These are phyloP conservation scores for Calidris pugnax DNA, from an alignment of 2,113 vertebrate genomes.

Conservation along the genomic window DNA sequence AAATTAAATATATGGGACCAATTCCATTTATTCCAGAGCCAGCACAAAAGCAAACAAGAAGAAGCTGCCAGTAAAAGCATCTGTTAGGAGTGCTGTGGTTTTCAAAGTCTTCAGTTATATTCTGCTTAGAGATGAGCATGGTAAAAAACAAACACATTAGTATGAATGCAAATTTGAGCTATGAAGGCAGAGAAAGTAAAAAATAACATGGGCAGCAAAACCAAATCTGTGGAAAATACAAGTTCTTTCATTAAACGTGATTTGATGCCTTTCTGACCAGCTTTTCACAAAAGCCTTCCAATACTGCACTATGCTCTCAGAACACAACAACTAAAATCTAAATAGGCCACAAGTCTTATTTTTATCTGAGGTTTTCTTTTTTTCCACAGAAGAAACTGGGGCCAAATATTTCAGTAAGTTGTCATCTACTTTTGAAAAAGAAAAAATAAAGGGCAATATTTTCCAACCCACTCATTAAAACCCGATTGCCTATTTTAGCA, in stretches of 20 bases:
- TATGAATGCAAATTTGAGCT: not conserved
- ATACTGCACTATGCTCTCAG: not conserved
- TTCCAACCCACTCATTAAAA: not conserved
- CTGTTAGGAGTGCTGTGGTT: constrained; percentile 16
- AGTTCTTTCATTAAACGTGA: not conserved
- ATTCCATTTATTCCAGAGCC: constrained; percentile 24
- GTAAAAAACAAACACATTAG: not conserved
- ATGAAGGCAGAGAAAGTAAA: not conserved
- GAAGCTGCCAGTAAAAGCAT: constrained; percentile 24
- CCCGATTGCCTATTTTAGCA: not conserved
- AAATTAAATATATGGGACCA: not conserved
- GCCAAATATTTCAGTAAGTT: not conserved
- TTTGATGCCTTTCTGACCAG: not conserved
- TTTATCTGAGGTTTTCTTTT: not conserved
- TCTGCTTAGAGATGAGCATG: not conserved
- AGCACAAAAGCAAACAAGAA: constrained; percentile 36
- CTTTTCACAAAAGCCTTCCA: not conserved
- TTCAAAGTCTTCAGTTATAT: constrained; percentile 10
- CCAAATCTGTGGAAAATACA: not conserved
- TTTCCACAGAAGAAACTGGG: not conserved
- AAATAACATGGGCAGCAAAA: not conserved
- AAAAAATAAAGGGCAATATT: not conserved
- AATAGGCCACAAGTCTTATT: not conserved
- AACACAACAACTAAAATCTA: not conserved
- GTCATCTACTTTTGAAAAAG: not conserved